Conservation (phyloP, 2,888 invertebrate genomes). For the Cactoblastis cactorum region DNA sequence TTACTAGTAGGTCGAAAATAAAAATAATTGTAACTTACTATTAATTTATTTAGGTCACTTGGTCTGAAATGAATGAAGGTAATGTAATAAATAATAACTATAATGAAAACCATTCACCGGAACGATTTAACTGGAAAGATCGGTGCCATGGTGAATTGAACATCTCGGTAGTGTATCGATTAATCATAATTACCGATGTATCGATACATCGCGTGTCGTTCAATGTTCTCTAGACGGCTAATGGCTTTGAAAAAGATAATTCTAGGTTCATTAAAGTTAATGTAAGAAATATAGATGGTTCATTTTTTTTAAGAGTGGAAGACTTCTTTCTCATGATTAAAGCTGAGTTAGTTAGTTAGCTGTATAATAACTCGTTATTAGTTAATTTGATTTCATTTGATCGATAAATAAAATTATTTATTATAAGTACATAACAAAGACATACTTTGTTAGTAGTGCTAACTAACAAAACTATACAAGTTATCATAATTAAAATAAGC, state of each 20-base stretch:
- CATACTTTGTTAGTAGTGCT: too few species aligned
- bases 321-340: neutral
- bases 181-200: conserved; percentile 31
- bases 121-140: conserved; percentile 10
- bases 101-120: conserved; percentile 2
- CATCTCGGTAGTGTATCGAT: conserved; percentile 16
- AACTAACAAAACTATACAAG: too few species aligned
- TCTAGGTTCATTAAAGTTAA: neutral
- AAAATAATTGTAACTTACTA: neutral
- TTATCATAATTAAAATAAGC: too few species aligned
- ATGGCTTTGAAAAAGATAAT: conserved; percentile 7
- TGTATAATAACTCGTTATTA: too few species aligned
- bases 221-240: conserved; percentile 11
- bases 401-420: too few species aligned
- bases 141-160: conserved; percentile 13
- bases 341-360: too few species aligned
- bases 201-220: conserved; percentile 32
- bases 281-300: neutral
- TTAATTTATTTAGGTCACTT: neutral
- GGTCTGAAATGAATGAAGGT: neutral
- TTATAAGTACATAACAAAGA: too few species aligned
- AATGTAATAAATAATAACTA: neutral
- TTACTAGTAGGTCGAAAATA: too few species aligned
- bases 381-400: too few species aligned
- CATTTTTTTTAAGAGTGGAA: neutral